These are phyloP conservation scores for Eretmochelys imbricata DNA, from an alignment of 2,113 vertebrate genomes.

Conservation along the genomic window DNA sequence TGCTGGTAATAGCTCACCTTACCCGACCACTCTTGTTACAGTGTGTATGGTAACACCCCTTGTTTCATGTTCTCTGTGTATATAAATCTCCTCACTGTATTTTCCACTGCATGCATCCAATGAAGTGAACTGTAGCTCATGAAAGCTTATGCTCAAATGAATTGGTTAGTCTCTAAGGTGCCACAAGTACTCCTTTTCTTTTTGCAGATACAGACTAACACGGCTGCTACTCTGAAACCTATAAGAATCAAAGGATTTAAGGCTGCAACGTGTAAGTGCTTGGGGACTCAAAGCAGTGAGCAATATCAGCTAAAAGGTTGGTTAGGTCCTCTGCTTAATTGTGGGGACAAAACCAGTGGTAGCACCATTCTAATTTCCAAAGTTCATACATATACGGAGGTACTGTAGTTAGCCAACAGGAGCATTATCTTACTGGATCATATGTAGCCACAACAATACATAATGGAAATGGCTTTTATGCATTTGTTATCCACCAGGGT, in stretches of 20 bases:
- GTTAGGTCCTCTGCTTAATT: not conserved
- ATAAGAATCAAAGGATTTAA: not conserved
- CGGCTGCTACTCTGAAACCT: not conserved
- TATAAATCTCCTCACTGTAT: no score
- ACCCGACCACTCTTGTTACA: no score
- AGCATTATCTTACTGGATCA: constrained; percentile 4
- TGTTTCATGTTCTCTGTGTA: no score
- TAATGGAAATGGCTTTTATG: not conserved
- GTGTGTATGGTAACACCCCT: no score
- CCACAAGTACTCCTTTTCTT: no score
- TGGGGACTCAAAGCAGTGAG: fast-evolving
- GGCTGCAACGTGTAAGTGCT: not conserved
- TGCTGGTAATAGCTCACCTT: no score
- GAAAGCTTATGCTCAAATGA: no score
- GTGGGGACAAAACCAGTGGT: not conserved
- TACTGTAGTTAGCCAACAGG: not conserved
- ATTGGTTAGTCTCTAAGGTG: no score
- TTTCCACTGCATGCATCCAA: no score
- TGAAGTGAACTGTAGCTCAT: no score
- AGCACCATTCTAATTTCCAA: not conserved
- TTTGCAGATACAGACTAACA: no score
- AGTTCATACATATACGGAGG: not conserved
- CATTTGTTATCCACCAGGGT: constrained; percentile 46
- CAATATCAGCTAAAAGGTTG: not conserved
- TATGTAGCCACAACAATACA: constrained; percentile 20